These are phyloP conservation scores for Takifugu ocellatus DNA, from an alignment of 2,797 vertebrate genomes.

Conservation along the genomic window DNA sequence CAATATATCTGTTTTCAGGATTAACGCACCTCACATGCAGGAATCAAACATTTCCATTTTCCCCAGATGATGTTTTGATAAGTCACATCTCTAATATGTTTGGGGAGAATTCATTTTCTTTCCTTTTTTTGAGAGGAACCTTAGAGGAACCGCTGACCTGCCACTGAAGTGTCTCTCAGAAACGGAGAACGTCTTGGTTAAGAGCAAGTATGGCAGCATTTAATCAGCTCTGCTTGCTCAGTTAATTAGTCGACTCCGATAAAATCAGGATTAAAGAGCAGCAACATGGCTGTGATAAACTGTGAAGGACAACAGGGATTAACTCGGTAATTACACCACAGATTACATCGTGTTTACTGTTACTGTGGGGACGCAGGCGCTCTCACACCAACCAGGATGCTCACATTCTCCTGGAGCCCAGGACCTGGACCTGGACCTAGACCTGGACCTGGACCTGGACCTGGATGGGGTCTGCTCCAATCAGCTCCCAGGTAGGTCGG, in stretches of 20 bases:
- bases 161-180: neutral
- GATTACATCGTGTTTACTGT: slow-evolving; percentile 15
- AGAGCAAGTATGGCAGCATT: no score
- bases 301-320: slow-evolving; percentile 26
- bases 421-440: no score
- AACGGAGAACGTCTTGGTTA: no score
- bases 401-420: no score
- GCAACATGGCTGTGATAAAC: slow-evolving; percentile 17
- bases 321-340: slow-evolving; percentile 41
- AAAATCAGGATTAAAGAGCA: slow-evolving; percentile 40
- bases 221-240: neutral
- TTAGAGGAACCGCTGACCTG: neutral
- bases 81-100: slow-evolving; percentile 72
- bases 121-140: slow-evolving; percentile 7
- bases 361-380: no score
- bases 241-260: slow-evolving; percentile 11
- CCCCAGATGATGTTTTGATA: slow-evolving; percentile 48
- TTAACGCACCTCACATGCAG: slow-evolving; percentile 47
- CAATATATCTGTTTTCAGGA: slow-evolving; percentile 56
- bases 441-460: no score
- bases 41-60: slow-evolving; percentile 51
- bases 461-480: no score
- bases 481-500: no score
- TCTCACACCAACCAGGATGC: no score
- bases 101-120: slow-evolving; percentile 51